Evolutionary conservation across 2,113 vertebrate species (phyloP).

Genomic region (Tragelaphus imberbis): DNA sequence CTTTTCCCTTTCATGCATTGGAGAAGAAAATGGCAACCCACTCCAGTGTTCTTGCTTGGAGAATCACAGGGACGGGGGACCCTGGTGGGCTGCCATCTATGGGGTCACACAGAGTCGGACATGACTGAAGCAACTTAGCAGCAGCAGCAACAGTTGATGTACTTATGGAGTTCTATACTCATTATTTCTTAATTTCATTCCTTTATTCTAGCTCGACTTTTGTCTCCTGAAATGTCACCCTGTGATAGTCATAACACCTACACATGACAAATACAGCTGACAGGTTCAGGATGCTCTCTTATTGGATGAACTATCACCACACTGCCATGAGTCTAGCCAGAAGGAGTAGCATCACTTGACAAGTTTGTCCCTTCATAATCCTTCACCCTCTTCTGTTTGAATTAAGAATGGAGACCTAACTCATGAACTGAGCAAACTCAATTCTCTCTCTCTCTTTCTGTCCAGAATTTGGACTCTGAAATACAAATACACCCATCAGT

Average conservation of each 20-base stretch:
- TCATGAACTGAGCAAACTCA: not conserved
- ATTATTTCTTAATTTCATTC: not conserved
- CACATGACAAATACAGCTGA: not conserved
- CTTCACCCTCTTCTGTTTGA: not conserved
- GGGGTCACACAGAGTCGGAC: rapidly evolving
- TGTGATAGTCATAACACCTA: not conserved
- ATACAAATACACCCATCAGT: not conserved
- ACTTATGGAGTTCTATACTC: not conserved
- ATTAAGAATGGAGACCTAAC: not conserved
- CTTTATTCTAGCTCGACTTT: not conserved
- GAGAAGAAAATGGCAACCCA: no score
- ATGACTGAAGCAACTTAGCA: not conserved
- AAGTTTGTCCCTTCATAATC: not conserved
- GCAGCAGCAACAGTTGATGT: not conserved
- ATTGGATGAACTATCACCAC: not conserved
- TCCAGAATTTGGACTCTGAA: not conserved
- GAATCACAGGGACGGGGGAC: no score
- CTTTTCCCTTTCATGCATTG: no score
- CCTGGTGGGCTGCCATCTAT: no score
- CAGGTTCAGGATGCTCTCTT: not conserved
- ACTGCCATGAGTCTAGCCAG: not conserved
- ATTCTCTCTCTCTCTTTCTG: not conserved
- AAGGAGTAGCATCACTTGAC: not conserved
- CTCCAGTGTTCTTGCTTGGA: no score
- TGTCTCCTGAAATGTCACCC: not conserved